A percentile compares a stretch with the other conserved stretches of the same genome.
Conservation (phyloP, 2,797 vertebrate genomes). For the Lacerta viridis region DNA sequence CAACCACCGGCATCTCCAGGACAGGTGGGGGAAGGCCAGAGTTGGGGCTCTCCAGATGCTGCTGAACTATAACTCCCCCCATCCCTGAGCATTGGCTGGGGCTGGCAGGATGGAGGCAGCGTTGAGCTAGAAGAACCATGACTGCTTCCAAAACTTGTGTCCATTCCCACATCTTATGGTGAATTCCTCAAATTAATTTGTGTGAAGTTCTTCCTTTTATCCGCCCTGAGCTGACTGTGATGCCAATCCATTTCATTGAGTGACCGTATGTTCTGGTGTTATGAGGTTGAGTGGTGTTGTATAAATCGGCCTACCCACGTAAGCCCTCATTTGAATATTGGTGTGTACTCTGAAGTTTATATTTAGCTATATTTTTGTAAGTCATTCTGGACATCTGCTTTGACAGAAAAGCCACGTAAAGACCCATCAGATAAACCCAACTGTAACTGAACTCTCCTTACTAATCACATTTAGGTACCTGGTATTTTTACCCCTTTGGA, state of each 20-base stretch:
- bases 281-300: neutral
- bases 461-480: constrained; percentile 71
- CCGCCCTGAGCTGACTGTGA: too few relatives aligned
- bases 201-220: neutral
- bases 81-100: too few relatives aligned
- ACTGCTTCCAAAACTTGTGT: neutral
- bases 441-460: neutral
- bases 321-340: neutral
- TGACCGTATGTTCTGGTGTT: neutral
- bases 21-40: neutral
- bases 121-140: neutral
- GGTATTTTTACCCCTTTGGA: constrained; percentile 81
- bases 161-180: neutral
- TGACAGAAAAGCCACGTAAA: neutral
- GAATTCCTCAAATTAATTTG: neutral
- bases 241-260: neutral
- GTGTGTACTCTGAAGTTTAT: fast-evolving
- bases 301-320: neutral
- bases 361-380: constrained; percentile 26
- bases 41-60: too few relatives aligned
- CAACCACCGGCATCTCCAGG: neutral
- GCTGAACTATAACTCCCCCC: too few relatives aligned
- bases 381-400: neutral
- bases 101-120: too few relatives aligned
- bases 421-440: neutral